phyloP scores from a whole-genome alignment of 1,140 invertebrate genomes.

The Choristoneura fumiferana region DNA sequence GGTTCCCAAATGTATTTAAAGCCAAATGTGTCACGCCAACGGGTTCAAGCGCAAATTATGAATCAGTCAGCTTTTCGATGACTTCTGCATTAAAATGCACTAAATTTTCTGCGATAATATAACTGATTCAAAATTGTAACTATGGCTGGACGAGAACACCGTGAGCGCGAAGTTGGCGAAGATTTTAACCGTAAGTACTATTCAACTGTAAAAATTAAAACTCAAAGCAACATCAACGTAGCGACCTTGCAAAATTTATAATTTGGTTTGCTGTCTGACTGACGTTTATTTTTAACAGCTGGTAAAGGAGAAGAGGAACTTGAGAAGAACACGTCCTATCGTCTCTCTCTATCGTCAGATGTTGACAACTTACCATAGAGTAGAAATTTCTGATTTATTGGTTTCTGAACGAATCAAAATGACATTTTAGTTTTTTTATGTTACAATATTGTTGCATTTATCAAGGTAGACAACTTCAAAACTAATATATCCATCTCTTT shows the following conservation, averaged over 20 bases:
- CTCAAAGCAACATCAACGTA: neutral
- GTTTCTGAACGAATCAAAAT: conserved; percentile 12
- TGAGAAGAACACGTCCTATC: no score
- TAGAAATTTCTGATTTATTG: neutral
- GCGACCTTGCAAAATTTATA: conserved; percentile 1
- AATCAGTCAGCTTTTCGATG: conserved; percentile 45
- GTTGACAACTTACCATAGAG: neutral
- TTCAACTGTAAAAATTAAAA: neutral
- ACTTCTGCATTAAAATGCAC: conserved; percentile 7
- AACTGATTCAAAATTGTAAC: neutral
- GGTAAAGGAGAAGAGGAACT: neutral
- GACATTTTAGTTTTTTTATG: conserved; percentile 22
- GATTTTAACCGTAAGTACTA: conserved; percentile 12
- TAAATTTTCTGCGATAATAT: conserved; percentile 4
- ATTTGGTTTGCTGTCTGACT: neutral
- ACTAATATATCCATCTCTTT: conserved; percentile 54
- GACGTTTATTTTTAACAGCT: neutral
- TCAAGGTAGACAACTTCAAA: conserved; percentile 47
- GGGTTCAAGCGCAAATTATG: conserved; percentile 45
- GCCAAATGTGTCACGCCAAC: conserved; percentile 56
- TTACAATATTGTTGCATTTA: conserved; percentile 27
- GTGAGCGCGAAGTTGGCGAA: neutral
- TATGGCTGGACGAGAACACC: neutral
- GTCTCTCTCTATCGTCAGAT: no score
- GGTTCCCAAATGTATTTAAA: conserved; percentile 70